These are phyloP conservation scores for Cettia cetti DNA, from an alignment of 2,113 vertebrate genomes.

Conservation along the genomic window DNA sequence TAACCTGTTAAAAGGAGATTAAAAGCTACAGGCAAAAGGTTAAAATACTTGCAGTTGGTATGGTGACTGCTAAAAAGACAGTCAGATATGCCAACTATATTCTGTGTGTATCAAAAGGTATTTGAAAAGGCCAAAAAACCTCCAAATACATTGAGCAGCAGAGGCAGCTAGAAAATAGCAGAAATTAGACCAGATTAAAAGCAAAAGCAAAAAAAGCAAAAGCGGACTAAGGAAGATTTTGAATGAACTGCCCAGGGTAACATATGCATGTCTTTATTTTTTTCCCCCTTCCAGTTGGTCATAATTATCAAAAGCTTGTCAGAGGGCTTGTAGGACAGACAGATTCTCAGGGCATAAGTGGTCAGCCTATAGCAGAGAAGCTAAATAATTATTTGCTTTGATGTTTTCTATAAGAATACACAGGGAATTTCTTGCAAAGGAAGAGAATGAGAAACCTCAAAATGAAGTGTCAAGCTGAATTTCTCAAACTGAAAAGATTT, in stretches of 20 bases:
- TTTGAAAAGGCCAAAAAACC: not conserved
- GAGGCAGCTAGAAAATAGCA: not conserved
- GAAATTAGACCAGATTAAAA: not conserved
- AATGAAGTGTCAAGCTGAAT: not conserved
- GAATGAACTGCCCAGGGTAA: not conserved
- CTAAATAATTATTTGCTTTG: not conserved
- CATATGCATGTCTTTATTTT: not conserved
- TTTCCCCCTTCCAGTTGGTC: not conserved
- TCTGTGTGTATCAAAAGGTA: not conserved
- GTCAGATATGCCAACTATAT: not conserved
- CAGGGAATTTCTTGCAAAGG: not conserved
- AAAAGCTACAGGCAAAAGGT: not conserved
- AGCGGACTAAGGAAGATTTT: not conserved
- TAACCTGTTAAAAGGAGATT: not conserved
- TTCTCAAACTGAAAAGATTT: not conserved
- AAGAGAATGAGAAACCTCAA: not conserved
- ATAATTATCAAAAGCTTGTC: not conserved
- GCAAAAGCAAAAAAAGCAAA: not conserved
- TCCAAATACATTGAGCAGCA: not conserved
- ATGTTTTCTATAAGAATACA: not conserved
- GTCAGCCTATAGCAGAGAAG: not conserved
- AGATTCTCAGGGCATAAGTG: not conserved
- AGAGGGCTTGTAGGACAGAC: not conserved
- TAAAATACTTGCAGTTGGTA: not conserved
- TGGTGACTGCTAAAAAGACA: not conserved